Evolutionary conservation across 2,113 vertebrate genomes (phyloP), one percentile per base, ranked within the genome.

Genomic region (Oxygymnocypris stewartii): DNA sequence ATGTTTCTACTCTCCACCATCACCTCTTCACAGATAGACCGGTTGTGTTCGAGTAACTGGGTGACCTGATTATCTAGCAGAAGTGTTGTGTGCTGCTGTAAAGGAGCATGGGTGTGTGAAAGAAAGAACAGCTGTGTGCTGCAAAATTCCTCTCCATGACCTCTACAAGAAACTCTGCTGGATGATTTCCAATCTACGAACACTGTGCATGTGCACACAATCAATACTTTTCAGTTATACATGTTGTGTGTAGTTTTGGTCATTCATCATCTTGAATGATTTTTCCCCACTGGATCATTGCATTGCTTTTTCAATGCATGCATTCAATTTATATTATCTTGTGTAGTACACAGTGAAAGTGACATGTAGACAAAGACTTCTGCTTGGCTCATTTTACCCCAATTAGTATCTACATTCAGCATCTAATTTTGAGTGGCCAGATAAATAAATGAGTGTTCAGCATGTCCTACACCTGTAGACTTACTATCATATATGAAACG

Each of bases 61-160:
- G 77, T 79, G 51, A 79, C 51, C 77, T 14, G 77, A 59, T 79
- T 79, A 79, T 61, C 77, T 59, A 47, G n/a, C 42, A 76, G 74
- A 3, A 76, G 42, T 59, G 57, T 23, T 59, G 57, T 76, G 37
- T 47, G 73, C 42, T 76, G 18, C 40, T 37, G 54, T n/a, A 79
- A 79, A 23, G 51, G 9, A 61, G 40, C 54, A 8, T n/a, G 31
- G 47, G 49, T 31, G 49, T 57, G n/a, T 54, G 75, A 54, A 28
- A 37, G 47, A 78, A 54, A 37, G 47, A 78, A 54, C 42, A 54
- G 75, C 75, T 77, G 75, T 78, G 51, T 37, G 18, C 31, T 23
- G 77, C 51, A 79, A 35, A 23, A 79, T 10, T 8, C n/a, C 57
- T 31, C 75, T 18, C 14, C 57, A n/a, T 54, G 47, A 51, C 31